phyloP scores from a whole-genome alignment of 2,888 invertebrate species.

The Pimpla rufipes region DNA sequence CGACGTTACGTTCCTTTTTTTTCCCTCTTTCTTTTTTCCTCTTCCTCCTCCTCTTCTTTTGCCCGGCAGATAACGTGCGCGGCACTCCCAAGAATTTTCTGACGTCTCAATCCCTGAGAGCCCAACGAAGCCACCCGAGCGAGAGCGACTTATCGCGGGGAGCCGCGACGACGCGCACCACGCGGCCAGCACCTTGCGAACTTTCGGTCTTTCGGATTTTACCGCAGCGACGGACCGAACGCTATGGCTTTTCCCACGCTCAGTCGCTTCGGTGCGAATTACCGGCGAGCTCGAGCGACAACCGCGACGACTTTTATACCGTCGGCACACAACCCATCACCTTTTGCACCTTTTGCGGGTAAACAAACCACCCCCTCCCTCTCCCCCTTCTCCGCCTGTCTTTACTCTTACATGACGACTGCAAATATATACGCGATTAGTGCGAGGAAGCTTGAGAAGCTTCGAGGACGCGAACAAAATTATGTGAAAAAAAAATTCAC shows the following conservation, averaged over 20 bases:
- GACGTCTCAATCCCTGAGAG: slow-evolving; percentile 60
- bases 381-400: too few relatives aligned
- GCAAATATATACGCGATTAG: too few relatives aligned
- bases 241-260: slow-evolving; percentile 73
- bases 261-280: slow-evolving; percentile 74
- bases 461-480: too few relatives aligned
- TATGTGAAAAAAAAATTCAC: too few relatives aligned
- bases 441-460: too few relatives aligned
- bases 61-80: slow-evolving; percentile 24
- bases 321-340: slow-evolving; percentile 6
- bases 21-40: slow-evolving; percentile 17
- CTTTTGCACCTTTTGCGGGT: slow-evolving; percentile 56
- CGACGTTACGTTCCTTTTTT: slow-evolving; percentile 54
- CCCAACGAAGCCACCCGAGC: slow-evolving; percentile 24
- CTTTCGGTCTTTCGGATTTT: background rate
- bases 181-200: slow-evolving; percentile 14
- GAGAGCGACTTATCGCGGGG: slow-evolving; percentile 48
- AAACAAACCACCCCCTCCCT: slow-evolving; percentile 35
- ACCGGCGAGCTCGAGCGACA: slow-evolving; percentile 57
- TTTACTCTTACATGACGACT: too few relatives aligned
- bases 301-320: slow-evolving; percentile 37
- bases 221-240: background rate
- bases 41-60: background rate
- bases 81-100: slow-evolving; percentile 27
- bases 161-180: slow-evolving; percentile 1